These are phyloP conservation scores for Apocheima hispidaria DNA, from an alignment of 2,888 invertebrate species.

Conservation along the genomic window DNA sequence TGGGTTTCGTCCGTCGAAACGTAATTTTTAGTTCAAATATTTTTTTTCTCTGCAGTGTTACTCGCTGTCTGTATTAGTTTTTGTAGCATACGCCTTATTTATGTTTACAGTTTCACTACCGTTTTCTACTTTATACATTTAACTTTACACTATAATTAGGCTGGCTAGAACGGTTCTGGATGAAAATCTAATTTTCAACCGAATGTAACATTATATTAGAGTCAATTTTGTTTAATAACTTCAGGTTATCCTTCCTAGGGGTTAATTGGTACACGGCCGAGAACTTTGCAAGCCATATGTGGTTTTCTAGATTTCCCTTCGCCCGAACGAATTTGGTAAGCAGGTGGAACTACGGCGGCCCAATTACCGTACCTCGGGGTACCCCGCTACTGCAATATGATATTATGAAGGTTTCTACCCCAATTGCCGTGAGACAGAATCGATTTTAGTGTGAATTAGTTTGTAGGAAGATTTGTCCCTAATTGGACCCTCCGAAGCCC, in stretches of 20 bases:
- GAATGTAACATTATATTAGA: constrained; percentile 72
- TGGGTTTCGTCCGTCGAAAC: too few relatives aligned
- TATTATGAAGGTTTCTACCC: constrained; percentile 48
- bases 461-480: constrained; percentile 35
- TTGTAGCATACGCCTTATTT: too few relatives aligned
- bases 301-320: constrained; percentile 67
- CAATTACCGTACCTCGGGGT: constrained; percentile 50
- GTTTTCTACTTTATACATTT: not conserved
- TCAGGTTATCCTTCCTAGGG: constrained; percentile 56
- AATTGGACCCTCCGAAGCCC: constrained; percentile 35
- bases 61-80: not conserved
- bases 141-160: constrained; percentile 10
- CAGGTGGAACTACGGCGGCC: constrained; percentile 51
- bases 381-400: constrained; percentile 54
- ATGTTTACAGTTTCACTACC: constrained; percentile 5
- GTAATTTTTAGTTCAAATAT: too few relatives aligned
- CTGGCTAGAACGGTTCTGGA: constrained; percentile 49
- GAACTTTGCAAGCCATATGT: constrained; percentile 72
- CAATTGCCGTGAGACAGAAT: constrained; percentile 44
- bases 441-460: constrained; percentile 52
- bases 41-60: too few relatives aligned
- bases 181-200: constrained; percentile 59
- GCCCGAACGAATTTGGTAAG: constrained; percentile 58
- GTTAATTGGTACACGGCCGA: constrained; percentile 70
- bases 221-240: constrained; percentile 73